These are phyloP conservation scores for Pelodytes ibericus DNA, from an alignment of 2,797 vertebrate species.

Conservation along the genomic window DNA sequence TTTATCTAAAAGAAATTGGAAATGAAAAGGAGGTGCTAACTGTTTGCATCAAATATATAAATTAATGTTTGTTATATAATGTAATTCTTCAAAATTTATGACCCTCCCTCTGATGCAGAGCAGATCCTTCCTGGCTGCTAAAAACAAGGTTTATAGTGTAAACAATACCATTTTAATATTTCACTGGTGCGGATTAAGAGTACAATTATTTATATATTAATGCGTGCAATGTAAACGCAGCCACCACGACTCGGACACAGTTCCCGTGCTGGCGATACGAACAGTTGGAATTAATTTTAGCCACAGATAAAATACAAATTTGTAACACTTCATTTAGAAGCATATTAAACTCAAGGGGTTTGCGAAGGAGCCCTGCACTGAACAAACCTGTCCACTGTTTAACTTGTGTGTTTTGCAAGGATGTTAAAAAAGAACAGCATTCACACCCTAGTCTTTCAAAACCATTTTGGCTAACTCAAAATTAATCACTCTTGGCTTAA, in stretches of 20 bases:
- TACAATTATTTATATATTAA: neutral
- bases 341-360: slow-evolving; percentile 68
- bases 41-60: neutral
- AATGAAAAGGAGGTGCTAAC: neutral
- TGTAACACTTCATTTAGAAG: slow-evolving; percentile 73
- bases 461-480: slow-evolving; percentile 72
- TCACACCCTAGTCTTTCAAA: slow-evolving; percentile 46
- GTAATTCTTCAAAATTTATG: neutral
- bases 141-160: slow-evolving; percentile 16
- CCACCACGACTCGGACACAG: slow-evolving; percentile 34
- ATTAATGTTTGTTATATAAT: neutral
- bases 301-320: slow-evolving; percentile 69
- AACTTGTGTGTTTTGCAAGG: slow-evolving; percentile 35
- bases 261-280: slow-evolving; percentile 58
- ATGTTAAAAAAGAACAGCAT: slow-evolving; percentile 53
- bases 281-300: slow-evolving; percentile 71
- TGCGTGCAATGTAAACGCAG: slow-evolving; percentile 7
- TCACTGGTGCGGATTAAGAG: neutral
- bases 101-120: neutral
- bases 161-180: slow-evolving; percentile 35
- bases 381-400: slow-evolving; percentile 66
- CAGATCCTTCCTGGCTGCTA: neutral
- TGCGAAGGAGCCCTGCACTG: slow-evolving; percentile 63
- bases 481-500: slow-evolving; percentile 76
- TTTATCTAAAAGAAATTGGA: neutral